Evolutionary conservation across 2,888 invertebrate species (phyloP).

Genomic region (Lycaena phlaeas): DNA sequence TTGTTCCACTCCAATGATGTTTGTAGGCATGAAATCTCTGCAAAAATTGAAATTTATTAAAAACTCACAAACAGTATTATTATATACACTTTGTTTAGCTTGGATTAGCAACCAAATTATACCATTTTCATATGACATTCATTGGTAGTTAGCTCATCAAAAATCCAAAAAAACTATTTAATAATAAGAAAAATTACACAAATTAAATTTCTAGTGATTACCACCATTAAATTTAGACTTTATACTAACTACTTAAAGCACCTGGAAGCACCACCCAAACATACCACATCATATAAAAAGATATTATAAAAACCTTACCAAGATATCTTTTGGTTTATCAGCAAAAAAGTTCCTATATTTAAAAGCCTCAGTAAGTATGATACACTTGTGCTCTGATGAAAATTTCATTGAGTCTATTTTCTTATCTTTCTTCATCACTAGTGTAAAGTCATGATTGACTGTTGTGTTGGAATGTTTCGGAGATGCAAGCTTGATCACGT

Average conservation of each 20-base stretch:
- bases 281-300: not conserved
- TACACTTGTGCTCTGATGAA: slow-evolving; percentile 94
- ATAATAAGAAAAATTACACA: no score
- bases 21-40: slow-evolving; percentile 93
- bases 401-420: slow-evolving; percentile 96
- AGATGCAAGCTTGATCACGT: slow-evolving; percentile 82
- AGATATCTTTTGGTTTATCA: slow-evolving; percentile 84
- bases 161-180: no score
- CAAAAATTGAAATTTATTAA: slow-evolving; percentile 5
- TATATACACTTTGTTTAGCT: no score
- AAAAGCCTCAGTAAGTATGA: slow-evolving; percentile 93
- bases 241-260: no score
- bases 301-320: slow-evolving; percentile 67
- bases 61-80: not conserved
- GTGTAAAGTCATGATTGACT: slow-evolving; percentile 80
- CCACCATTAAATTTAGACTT: no score
- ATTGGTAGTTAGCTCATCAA: no score
- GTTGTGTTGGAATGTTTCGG: slow-evolving; percentile 69
- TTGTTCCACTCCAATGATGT: slow-evolving; percentile 96
- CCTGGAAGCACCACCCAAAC: no score
- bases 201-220: no score
- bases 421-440: slow-evolving; percentile 90
- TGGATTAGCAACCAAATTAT: no score
- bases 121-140: no score
- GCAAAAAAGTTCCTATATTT: slow-evolving; percentile 84